These are phyloP conservation scores for Pyrgilauda ruficollis DNA, from an alignment of 2,113 vertebrate genomes.

Conservation along the genomic window DNA sequence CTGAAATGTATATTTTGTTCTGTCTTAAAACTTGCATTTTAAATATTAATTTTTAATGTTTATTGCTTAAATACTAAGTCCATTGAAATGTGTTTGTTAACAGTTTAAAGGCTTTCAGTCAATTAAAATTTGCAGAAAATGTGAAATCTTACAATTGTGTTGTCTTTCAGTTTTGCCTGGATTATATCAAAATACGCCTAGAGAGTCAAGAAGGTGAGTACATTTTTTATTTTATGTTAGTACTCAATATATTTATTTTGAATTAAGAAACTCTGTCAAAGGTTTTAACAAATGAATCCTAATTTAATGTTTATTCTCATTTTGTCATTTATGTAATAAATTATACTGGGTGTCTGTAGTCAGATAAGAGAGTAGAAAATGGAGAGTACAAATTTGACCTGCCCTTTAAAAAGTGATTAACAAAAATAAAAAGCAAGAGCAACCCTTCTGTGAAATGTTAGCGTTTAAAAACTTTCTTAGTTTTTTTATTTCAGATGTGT, in stretches of 20 bases:
- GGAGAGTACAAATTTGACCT: not conserved
- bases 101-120: not conserved
- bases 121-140: not conserved
- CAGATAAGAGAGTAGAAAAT: not conserved
- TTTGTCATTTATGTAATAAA: not conserved
- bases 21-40: not conserved
- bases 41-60: not conserved
- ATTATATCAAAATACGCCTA: constrained; percentile 88
- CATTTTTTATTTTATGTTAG: not conserved
- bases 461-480: not conserved
- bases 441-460: not conserved
- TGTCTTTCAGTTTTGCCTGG: constrained; percentile 85
- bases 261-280: not conserved
- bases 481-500: not conserved
- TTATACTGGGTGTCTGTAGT: not conserved
- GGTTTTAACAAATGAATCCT: not conserved
- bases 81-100: not conserved
- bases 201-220: constrained; percentile 80
- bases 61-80: not conserved
- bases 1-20: not conserved
- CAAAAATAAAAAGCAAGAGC: not conserved
- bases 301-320: not conserved
- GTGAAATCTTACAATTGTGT: not conserved
- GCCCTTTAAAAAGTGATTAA: not conserved
- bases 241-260: not conserved